A percentile compares a stretch with the other conserved stretches of the same genome.
Evolutionary conservation across 2,888 invertebrate genomes (phyloP).

Genomic region (Coelogynopora nodosa): DNA sequence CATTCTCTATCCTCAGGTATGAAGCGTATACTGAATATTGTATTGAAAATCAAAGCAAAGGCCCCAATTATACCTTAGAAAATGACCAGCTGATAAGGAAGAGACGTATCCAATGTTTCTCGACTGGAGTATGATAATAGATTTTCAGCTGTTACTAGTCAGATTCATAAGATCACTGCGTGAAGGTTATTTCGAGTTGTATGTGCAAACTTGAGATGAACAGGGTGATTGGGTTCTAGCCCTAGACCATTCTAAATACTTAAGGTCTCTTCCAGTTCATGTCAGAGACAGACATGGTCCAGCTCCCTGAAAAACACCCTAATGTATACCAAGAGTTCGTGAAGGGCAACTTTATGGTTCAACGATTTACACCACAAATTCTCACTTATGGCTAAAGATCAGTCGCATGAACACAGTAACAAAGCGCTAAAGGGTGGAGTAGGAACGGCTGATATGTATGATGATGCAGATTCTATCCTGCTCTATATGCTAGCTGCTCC

Average conservation of each 20-base stretch:
- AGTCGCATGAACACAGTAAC: not conserved
- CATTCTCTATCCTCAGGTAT: not conserved
- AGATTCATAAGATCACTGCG: not conserved
- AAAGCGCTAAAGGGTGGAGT: not conserved
- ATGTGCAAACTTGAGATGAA: not conserved
- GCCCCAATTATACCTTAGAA: no score
- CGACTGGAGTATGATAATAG: not conserved
- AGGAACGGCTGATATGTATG: not conserved
- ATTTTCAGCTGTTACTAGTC: not conserved
- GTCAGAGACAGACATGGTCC: no score
- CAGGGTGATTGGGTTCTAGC: not conserved
- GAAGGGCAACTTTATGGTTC: not conserved
- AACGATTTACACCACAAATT: not conserved
- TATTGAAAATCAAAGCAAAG: not conserved
- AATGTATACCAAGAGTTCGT: not conserved
- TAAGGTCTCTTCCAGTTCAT: not conserved
- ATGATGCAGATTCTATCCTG: not conserved
- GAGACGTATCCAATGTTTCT: not conserved
- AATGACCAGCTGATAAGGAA: not conserved
- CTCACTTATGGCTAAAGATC: not conserved
- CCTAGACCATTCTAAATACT: not conserved
- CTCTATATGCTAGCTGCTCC: not conserved
- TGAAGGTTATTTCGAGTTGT: not conserved
- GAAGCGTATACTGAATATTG: not conserved
- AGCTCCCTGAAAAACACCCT: not conserved